These are phyloP conservation scores for Naso thynnoides DNA, from an alignment of 2,797 vertebrate species.

Conservation along the genomic window DNA sequence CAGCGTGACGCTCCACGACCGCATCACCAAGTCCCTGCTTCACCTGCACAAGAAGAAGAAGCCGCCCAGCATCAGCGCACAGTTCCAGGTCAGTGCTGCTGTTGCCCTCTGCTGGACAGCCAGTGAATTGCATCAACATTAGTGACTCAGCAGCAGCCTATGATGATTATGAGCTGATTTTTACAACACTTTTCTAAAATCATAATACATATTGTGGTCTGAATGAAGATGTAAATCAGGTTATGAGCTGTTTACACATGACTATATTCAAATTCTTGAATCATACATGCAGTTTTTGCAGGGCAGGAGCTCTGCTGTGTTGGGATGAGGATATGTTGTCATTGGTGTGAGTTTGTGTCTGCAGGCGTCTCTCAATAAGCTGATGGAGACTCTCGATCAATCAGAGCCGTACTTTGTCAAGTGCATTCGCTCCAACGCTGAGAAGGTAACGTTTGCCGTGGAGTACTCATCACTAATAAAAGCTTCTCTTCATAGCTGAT, in stretches of 20 bases:
- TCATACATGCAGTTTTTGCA: not conserved
- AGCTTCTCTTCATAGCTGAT: not conserved
- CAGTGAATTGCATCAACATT: conserved; percentile 22
- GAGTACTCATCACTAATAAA: not conserved
- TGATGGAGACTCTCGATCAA: conserved; percentile 97
- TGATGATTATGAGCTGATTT: not conserved
- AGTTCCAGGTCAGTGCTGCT: conserved; percentile 91
- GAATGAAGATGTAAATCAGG: not conserved
- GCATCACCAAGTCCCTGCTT: conserved; percentile 96
- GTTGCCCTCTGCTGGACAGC: conserved; percentile 46
- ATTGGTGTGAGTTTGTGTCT: conserved; percentile 27
- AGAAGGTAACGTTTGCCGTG: conserved; percentile 87
- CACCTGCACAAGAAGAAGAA: conserved; percentile 99
- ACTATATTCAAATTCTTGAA: not conserved
- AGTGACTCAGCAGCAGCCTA: conserved; percentile 13
- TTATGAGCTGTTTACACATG: not conserved
- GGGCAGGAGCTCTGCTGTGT: not conserved
- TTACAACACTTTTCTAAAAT: not conserved
- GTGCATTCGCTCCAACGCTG: conserved; percentile 96
- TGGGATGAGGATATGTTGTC: not conserved
- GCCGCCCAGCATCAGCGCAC: conserved; percentile 95
- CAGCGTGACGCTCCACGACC: conserved; percentile 93
- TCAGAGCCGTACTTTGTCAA: conserved; percentile 98
- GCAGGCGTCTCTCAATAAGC: conserved; percentile 94
- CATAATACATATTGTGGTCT: not conserved